A percentile compares a stretch with the other conserved stretches of the same genome.
These are phyloP conservation scores for Nephrotoma guestfalica DNA, from an alignment of 2,888 invertebrate genomes.

Conservation along the genomic window DNA sequence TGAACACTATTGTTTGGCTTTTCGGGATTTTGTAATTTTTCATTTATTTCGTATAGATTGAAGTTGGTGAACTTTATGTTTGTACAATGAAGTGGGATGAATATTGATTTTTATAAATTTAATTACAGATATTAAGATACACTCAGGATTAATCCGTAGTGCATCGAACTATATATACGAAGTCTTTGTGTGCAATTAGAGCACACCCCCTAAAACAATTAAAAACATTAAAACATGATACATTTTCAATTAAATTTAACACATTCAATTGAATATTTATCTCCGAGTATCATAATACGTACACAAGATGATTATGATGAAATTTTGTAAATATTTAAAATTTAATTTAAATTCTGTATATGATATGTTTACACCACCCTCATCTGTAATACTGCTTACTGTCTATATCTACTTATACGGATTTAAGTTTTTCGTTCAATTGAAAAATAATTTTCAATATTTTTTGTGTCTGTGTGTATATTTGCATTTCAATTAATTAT, in stretches of 20 bases:
- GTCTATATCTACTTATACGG: background rate
- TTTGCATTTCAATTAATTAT: background rate
- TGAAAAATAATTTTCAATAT: background rate
- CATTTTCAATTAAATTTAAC: background rate
- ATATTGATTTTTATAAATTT: background rate
- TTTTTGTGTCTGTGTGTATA: background rate
- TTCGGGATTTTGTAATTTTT: background rate
- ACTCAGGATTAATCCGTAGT: background rate
- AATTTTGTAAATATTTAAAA: background rate
- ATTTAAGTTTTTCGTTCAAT: background rate
- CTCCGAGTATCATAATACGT: background rate
- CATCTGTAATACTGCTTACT: background rate
- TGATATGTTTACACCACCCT: background rate
- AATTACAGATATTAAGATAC: background rate
- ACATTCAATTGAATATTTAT: background rate
- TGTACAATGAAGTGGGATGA: background rate
- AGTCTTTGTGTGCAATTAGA: background rate
- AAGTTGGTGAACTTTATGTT: background rate
- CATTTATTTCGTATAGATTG: background rate
- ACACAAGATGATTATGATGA: background rate
- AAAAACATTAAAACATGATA: background rate
- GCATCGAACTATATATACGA: background rate
- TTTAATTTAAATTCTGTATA: background rate
- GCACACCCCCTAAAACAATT: background rate
- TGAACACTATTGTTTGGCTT: background rate